phyloP scores from a whole-genome alignment of 2,888 invertebrate genomes.

The Leptinotarsa rubiginosa region DNA sequence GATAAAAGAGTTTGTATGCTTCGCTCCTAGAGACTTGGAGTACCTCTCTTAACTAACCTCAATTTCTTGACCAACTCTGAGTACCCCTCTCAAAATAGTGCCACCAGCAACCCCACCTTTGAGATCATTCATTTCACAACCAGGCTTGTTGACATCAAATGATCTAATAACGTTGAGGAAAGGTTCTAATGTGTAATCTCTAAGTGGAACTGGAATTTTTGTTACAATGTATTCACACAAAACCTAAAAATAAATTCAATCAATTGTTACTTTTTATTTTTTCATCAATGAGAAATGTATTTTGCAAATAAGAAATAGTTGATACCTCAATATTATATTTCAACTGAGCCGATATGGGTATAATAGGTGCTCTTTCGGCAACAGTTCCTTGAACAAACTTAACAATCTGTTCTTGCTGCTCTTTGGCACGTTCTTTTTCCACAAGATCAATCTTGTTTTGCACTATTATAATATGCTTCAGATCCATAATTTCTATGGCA shows the following conservation, averaged over 20 bases:
- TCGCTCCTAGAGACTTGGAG: not conserved
- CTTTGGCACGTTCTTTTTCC: constrained; percentile 97
- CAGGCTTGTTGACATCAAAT: constrained; percentile 99
- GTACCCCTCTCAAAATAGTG: constrained; percentile 94
- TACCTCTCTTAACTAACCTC: constrained; percentile 73
- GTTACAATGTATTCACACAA: constrained; percentile 98
- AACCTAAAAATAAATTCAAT: constrained; percentile 65
- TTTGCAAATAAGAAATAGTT: not conserved
- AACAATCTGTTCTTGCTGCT: constrained; percentile 97
- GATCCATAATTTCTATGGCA: constrained; percentile 99
- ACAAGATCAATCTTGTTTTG: constrained; percentile 99
- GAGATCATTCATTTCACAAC: constrained; percentile 97
- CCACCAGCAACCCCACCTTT: constrained; percentile 99
- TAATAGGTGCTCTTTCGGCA: constrained; percentile 97
- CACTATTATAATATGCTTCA: constrained; percentile 97
- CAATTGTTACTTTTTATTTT: no score
- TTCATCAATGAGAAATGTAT: no score
- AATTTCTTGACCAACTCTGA: constrained; percentile 98
- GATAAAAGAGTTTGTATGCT: not conserved
- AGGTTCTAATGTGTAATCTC: constrained; percentile 96
- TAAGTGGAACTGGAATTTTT: constrained; percentile 95
- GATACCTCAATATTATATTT: constrained; percentile 98
- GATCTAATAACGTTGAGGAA: constrained; percentile 96
- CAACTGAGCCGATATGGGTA: constrained; percentile 98
- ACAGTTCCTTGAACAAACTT: constrained; percentile 99